Base-by-base conservation (phyloP, 2,113 vertebrate species). In the Colaptes auratus region DNA sequence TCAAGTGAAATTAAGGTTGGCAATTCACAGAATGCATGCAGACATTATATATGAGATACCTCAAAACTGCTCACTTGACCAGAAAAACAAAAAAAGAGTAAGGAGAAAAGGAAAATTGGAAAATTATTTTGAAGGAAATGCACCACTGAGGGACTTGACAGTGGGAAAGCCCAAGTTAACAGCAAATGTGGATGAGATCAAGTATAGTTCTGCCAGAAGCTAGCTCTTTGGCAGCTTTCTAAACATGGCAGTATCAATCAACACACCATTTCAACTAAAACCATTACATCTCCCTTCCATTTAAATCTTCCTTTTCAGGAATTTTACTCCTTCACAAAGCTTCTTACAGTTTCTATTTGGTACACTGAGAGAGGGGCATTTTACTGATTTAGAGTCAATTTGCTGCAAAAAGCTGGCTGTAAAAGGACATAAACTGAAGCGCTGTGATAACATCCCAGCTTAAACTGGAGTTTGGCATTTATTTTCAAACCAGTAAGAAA, bases 351-450 rank as follows among this genome's bases (percentile, higher is more conserved):
- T 93, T 96, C 90, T 55, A 93, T 73, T 92, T 92, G 58, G 33
- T 79, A 28, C 39, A 91, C 60, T 63, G 64, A 55, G 77, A 75
- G 36, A 50, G 17, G 15, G 60, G n/a, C 14, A 77, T 91, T 83
- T 89, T 52, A 25, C 74, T 92, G 81, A 93, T 97, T 96, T 96
- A 92, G 33, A 94, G 64, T 91, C 83, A 87, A 92, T 93, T 97
- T 95, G 67, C n/a, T 82, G 52, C 44, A 88, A 89, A 86, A 77
- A 30, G 12, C 60, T 90, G 70, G 66, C 72, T 95, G 55, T 86
- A 95, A 97, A 97, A 90, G 36, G 46, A 65, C 77, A 82, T 87
- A 96, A 92, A 96, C 82, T 59, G 77, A 93, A 90, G 88, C 90
- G 65, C 55, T 75, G 5, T 78, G 84, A 89, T 96, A 93, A 95